A percentile compares a stretch with the other conserved stretches of the same genome.
phyloP scores from a whole-genome alignment of 2,888 invertebrate genomes.

The Lepidocyrtinus sp. region DNA sequence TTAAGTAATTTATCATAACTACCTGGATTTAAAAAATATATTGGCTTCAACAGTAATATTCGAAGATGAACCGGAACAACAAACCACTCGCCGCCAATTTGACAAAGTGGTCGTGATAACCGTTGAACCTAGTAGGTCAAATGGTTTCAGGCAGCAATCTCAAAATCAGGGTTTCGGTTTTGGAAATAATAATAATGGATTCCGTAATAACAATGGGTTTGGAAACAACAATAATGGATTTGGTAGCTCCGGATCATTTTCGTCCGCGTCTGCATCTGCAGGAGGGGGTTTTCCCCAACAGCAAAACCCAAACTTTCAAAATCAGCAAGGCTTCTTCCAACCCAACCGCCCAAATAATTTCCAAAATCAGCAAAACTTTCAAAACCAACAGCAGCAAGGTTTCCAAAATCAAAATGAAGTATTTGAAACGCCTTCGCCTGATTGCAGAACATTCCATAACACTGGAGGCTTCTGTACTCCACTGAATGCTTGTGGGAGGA shows the following conservation, averaged over 20 bases:
- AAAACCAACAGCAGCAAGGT: conserved; percentile 34
- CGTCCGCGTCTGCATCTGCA: conserved; percentile 24
- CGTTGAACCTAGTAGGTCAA: neutral
- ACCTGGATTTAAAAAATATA: too few species aligned
- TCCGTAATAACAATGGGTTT: conserved; percentile 25
- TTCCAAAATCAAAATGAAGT: conserved; percentile 45
- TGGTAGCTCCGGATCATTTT: conserved; percentile 11
- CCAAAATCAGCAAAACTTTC: conserved; percentile 33
- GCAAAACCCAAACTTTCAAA: conserved; percentile 24
- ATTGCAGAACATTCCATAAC: conserved; percentile 64
- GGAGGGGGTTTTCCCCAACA: conserved; percentile 26
- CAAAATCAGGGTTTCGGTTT: too few species aligned
- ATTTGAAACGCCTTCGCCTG: conserved; percentile 37
- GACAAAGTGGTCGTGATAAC: conserved; percentile 15
- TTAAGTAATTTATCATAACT: too few species aligned
- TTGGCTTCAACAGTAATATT: conserved; percentile 66
- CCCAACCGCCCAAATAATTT: conserved; percentile 23
- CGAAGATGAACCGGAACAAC: conserved; percentile 55
- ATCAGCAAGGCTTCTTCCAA: conserved; percentile 18
- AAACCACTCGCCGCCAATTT: conserved; percentile 23
- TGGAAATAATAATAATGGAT: conserved; percentile 45
- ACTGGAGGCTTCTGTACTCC: conserved; percentile 63
- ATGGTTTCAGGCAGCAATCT: conserved; percentile 18
- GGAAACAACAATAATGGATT: conserved; percentile 37
- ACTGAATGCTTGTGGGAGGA: conserved; percentile 55